Conservation (phyloP, 2,113 vertebrate genomes). For the zebrafish (Danio rerio) region GRCz12tu NC_133197.1:16996501-16997000, state of each 20-base stretch:
- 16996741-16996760: slow-evolving; percentile 41
- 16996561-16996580: no score
- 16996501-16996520: no score
- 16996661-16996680: background rate
- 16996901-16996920: background rate
- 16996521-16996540: no score
- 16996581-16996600: no score
- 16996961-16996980: background rate
- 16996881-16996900: background rate
- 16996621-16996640: no score
- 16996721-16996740: slow-evolving; percentile 38
- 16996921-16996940: background rate
- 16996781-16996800: slow-evolving; percentile 41
- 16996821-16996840: slow-evolving; percentile 60
- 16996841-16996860: slow-evolving; percentile 58
- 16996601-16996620: no score
- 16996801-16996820: slow-evolving; percentile 25
- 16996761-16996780: slow-evolving; percentile 41
- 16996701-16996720: slow-evolving; percentile 5
- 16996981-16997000: background rate
- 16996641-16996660: no score
- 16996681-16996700: background rate
- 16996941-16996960: background rate
- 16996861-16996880: slow-evolving; percentile 11
- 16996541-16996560: no score